These are phyloP conservation scores for Pogona vitticeps DNA, from an alignment of 2,113 vertebrate genomes.

Conservation along the genomic window DNA sequence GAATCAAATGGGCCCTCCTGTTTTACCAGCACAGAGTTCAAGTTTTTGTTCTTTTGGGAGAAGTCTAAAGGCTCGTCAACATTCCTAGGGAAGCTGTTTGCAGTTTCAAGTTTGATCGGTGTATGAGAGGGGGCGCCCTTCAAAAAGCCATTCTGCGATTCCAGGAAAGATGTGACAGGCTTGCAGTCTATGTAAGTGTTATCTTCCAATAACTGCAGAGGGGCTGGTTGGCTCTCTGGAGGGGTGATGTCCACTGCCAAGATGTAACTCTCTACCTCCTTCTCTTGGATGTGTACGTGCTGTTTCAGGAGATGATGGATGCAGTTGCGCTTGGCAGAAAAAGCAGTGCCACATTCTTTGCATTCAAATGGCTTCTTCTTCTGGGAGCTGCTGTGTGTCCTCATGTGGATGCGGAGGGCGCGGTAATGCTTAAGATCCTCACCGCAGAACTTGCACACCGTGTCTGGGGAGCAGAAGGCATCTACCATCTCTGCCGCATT, in stretches of 20 bases:
- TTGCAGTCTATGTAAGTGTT: conserved; percentile 70
- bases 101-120: conserved; percentile 84
- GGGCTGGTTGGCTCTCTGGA: conserved; percentile 58
- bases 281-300: conserved; percentile 91
- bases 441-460: conserved; percentile 88
- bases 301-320: conserved; percentile 96
- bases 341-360: conserved; percentile 89
- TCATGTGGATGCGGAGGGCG: conserved; percentile 92
- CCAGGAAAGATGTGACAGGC: conserved; percentile 70
- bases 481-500: conserved; percentile 78
- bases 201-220: conserved; percentile 62
- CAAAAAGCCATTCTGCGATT: conserved; percentile 73
- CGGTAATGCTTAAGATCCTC: conserved; percentile 92
- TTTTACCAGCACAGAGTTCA: conserved; percentile 80
- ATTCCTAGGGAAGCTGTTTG: conserved; percentile 73
- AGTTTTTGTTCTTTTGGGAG: conserved; percentile 84
- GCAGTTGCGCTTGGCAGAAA: conserved; percentile 93
- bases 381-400: conserved; percentile 90
- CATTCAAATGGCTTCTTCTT: conserved; percentile 95
- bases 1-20: conserved; percentile 76
- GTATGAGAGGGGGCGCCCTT: conserved; percentile 44
- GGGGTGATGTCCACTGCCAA: conserved; percentile 74
- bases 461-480: conserved; percentile 82
- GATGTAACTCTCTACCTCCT: conserved; percentile 91
- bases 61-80: conserved; percentile 93